phyloP scores from a whole-genome alignment of 2,888 invertebrate genomes.

The Galeruca laticollis region DNA sequence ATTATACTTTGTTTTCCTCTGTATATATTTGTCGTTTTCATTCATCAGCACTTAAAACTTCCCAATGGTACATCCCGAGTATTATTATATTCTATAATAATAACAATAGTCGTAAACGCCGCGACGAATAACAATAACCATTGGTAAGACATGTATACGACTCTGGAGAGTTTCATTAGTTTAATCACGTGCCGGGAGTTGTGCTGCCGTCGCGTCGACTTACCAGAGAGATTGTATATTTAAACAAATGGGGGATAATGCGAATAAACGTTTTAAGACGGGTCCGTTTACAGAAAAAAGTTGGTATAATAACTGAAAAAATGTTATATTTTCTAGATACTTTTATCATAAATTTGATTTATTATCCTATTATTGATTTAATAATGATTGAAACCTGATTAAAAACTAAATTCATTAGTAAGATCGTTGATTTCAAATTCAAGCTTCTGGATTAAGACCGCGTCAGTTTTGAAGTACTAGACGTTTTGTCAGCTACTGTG shows the following conservation, averaged over 20 bases:
- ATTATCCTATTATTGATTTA: too few relatives aligned
- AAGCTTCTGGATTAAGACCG: too few relatives aligned
- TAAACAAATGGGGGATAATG: constrained; percentile 22
- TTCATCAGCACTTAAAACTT: constrained; percentile 43
- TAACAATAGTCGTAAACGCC: constrained; percentile 62
- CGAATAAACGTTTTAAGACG: constrained; percentile 14
- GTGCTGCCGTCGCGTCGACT: constrained; percentile 43
- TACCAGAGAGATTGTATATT: constrained; percentile 26
- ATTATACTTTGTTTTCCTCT: constrained; percentile 13
- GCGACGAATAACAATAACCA: constrained; percentile 64
- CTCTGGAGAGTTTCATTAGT: constrained; percentile 63
- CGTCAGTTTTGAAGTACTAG: too few relatives aligned
- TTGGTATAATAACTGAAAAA: constrained; percentile 27
- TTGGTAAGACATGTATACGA: constrained; percentile 63
- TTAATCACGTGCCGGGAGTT: constrained; percentile 59
- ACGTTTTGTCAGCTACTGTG: too few relatives aligned
- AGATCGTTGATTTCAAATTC: too few relatives aligned
- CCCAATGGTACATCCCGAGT: constrained; percentile 50
- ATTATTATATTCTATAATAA: constrained; percentile 61
- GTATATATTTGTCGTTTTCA: constrained; percentile 38
- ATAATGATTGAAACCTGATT: too few relatives aligned
- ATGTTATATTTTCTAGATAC: not conserved
- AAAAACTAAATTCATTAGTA: too few relatives aligned
- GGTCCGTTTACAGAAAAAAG: too few relatives aligned
- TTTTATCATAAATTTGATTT: not conserved